Percentiles rank a stretch among this genome's conserved stretches.
Evolutionary conservation across 2,888 invertebrate species (phyloP).

Genomic region (Matsumyia berberina): DNA sequence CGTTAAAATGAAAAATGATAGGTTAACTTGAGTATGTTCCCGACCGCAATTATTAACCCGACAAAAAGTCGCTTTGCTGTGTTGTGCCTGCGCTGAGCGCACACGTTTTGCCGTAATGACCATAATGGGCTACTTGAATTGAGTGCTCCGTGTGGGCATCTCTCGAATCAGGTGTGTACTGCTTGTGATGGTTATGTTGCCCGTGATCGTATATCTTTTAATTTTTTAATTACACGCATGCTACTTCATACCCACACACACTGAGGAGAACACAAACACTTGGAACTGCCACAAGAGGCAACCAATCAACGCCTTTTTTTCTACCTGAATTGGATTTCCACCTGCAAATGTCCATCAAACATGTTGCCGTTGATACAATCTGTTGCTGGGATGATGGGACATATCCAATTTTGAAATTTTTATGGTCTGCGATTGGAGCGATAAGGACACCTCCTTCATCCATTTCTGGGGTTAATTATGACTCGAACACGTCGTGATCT

Average conservation of each 20-base stretch:
- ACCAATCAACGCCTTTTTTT: conserved; percentile 38
- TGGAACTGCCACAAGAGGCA: conserved; percentile 15
- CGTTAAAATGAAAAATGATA: conserved; percentile 74
- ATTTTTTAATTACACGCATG: conserved; percentile 69
- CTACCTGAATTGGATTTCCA: conserved; percentile 16
- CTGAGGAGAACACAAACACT: neutral
- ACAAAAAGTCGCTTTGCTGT: conserved; percentile 36
- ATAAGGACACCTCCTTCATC: conserved; percentile 63
- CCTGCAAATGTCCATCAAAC: conserved; percentile 66
- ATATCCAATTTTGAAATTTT: conserved; percentile 3
- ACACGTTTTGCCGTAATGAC: conserved; percentile 62
- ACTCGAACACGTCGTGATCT: conserved; percentile 59
- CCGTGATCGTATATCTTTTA: conserved; percentile 56
- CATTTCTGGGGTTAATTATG: conserved; percentile 67
- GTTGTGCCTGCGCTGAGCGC: conserved; percentile 5
- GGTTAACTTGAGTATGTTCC: conserved; percentile 54
- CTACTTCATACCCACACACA: conserved; percentile 15
- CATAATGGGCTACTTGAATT: conserved; percentile 72
- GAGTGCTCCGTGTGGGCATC: conserved; percentile 43
- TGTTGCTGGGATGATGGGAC: conserved; percentile 36
- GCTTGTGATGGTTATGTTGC: conserved; percentile 45
- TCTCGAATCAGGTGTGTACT: conserved; percentile 52
- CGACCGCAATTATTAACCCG: conserved; percentile 54
- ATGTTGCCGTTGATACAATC: conserved; percentile 49
- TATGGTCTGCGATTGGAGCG: conserved; percentile 9